These are phyloP conservation scores for Otocyon megalotis DNA, from an alignment of 2,113 vertebrate species.

Conservation along the genomic window DNA sequence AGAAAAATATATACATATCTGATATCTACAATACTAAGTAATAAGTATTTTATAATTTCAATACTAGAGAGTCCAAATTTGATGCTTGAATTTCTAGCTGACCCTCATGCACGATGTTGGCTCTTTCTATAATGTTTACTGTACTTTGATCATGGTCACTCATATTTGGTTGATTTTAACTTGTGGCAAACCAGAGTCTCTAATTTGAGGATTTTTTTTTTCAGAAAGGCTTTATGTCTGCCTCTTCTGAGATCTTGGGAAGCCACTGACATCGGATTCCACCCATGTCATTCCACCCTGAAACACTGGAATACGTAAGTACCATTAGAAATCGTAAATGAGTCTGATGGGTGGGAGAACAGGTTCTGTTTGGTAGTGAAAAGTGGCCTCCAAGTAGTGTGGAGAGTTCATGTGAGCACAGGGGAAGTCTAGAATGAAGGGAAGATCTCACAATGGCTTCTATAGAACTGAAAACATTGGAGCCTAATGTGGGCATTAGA, in stretches of 20 bases:
- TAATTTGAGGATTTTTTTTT: not conserved
- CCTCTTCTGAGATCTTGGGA: not conserved
- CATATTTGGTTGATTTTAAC: not conserved
- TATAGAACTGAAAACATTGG: not conserved
- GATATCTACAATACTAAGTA: no score
- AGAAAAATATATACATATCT: not conserved
- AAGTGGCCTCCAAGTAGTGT: not conserved
- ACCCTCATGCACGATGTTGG: no score
- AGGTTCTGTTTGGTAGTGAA: no score
- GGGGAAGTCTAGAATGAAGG: no score
- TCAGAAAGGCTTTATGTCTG: not conserved
- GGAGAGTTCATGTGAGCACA: not conserved
- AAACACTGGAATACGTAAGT: not conserved
- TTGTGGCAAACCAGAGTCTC: not conserved
- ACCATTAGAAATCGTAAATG: not conserved
- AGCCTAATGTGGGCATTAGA: accelerated
- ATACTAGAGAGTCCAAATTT: not conserved
- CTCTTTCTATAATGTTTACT: not conserved
- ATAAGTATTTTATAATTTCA: not conserved
- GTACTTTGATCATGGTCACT: not conserved
- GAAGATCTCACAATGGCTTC: not conserved
- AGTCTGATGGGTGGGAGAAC: accelerated
- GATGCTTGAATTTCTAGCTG: not conserved
- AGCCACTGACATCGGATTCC: no score
- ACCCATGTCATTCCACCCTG: no score